Conservation (phyloP, 2,113 vertebrate genomes). For the Chionomys nivalis region DNA sequence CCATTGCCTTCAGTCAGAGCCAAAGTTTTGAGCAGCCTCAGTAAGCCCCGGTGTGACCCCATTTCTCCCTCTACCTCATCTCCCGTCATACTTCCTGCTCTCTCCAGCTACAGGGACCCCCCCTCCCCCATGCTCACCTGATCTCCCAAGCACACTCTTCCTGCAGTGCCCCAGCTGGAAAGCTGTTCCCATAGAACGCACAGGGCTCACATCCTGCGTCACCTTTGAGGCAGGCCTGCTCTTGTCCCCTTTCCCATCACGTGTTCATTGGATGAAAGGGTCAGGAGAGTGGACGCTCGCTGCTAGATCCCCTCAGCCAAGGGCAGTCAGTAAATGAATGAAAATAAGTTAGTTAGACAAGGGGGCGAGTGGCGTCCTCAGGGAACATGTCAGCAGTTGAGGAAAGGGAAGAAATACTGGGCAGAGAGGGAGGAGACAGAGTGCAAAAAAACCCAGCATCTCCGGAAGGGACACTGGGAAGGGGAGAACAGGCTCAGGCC, state of each 20-base stretch:
- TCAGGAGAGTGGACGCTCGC: background rate
- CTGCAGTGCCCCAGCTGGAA: background rate
- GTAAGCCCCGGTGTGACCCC: background rate
- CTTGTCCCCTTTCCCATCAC: background rate
- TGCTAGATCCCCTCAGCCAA: background rate
- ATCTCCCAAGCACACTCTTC: background rate
- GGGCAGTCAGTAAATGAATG: background rate
- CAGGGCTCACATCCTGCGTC: background rate
- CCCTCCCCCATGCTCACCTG: fast-evolving
- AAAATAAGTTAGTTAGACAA: background rate
- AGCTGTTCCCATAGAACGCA: background rate
- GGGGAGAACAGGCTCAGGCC: background rate
- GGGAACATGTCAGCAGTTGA: background rate
- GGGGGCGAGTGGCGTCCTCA: background rate
- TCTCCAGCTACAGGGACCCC: background rate
- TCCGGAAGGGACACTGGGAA: background rate
- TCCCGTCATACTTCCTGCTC: background rate
- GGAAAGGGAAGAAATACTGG: background rate
- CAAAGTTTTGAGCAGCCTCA: background rate
- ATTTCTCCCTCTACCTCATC: background rate
- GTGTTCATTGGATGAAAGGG: background rate
- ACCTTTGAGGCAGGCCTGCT: background rate
- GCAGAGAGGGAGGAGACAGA: background rate
- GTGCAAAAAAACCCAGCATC: background rate
- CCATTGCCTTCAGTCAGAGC: background rate